phyloP scores from a whole-genome alignment of 2,797 vertebrate genomes.

The Thaleichthys pacificus region DNA sequence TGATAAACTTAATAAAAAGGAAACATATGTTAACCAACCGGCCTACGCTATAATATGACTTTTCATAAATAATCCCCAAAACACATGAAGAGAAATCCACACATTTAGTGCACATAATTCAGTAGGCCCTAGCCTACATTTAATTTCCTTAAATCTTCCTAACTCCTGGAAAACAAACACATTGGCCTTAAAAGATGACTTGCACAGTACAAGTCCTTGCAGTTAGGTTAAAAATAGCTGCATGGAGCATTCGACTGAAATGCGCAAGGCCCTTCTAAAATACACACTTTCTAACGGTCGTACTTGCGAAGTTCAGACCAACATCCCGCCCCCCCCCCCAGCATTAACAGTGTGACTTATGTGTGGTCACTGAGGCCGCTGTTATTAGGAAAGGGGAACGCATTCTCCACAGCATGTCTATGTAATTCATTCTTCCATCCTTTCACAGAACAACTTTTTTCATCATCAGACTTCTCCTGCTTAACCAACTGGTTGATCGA shows the following conservation, averaged over 20 bases:
- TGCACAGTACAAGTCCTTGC: constrained; percentile 25
- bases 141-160: too few species aligned
- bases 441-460: constrained; percentile 33
- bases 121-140: too few species aligned
- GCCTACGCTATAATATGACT: too few species aligned
- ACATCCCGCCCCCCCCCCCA: constrained; percentile 38
- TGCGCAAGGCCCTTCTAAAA: constrained; percentile 41
- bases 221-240: constrained; percentile 45
- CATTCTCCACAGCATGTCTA: constrained; percentile 42
- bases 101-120: too few species aligned
- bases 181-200: background rate
- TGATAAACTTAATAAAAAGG: too few species aligned
- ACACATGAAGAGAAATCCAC: too few species aligned
- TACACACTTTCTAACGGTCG: constrained; percentile 37
- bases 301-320: constrained; percentile 45
- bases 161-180: background rate
- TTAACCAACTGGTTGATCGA: background rate
- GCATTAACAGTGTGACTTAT: constrained; percentile 46
- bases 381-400: constrained; percentile 42
- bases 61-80: too few species aligned
- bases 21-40: too few species aligned
- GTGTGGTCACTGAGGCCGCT: constrained; percentile 50
- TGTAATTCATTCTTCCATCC: constrained; percentile 50
- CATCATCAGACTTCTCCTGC: constrained; percentile 13
- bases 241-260: constrained; percentile 28